These are phyloP conservation scores for Stegophylla sp. DNA, from an alignment of 2,888 invertebrate species.

Conservation along the genomic window DNA sequence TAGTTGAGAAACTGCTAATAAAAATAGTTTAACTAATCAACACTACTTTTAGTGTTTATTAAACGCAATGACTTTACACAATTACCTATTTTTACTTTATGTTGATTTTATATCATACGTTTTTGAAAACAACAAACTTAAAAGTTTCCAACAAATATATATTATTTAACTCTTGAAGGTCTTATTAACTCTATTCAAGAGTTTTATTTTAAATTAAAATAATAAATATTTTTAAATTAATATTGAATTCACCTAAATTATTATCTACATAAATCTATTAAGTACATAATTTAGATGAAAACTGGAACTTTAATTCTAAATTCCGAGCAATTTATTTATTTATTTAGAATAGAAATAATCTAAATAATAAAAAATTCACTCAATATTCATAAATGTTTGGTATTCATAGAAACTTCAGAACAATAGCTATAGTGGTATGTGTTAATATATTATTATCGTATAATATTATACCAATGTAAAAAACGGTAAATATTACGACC, in stretches of 20 bases:
- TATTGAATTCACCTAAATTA: no score
- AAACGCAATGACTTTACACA: neutral
- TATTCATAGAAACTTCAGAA: neutral
- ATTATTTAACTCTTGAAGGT: neutral
- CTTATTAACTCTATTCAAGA: no score
- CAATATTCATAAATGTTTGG: neutral
- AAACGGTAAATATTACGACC: neutral
- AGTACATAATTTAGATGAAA: no score
- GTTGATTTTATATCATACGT: neutral
- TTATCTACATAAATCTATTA: no score
- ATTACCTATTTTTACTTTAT: neutral
- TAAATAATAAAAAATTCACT: neutral
- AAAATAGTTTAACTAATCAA: slow-evolving; percentile 5
- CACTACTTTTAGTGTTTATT: neutral
- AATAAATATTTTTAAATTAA: no score
- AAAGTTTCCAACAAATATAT: neutral
- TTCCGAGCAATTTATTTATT: no score
- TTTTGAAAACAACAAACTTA: neutral
- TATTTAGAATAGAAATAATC: no score
- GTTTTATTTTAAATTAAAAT: no score
- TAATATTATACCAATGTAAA: neutral
- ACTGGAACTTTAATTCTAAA: no score
- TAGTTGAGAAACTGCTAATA: neutral
- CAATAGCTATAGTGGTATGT: neutral
- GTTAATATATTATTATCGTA: neutral